These are phyloP conservation scores for Sylvia borin DNA, from an alignment of 2,797 vertebrate species.

Conservation along the genomic window DNA sequence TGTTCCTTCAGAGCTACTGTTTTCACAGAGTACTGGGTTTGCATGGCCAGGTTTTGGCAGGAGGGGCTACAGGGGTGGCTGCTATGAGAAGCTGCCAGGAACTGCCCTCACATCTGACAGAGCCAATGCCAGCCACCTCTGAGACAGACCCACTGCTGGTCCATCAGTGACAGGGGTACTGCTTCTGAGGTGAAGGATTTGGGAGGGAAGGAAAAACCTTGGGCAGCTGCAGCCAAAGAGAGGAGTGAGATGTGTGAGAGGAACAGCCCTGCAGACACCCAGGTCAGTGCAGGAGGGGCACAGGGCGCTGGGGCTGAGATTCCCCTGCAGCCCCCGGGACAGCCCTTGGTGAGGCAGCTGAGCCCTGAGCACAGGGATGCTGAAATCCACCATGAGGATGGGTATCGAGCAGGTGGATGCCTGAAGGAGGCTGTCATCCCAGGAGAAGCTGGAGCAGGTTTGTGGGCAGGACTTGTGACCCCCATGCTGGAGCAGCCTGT, in stretches of 20 bases:
- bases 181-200: background rate
- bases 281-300: background rate
- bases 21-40: background rate
- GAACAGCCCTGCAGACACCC: background rate
- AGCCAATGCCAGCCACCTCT: background rate
- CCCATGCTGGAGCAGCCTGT: background rate
- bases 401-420: background rate
- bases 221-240: background rate
- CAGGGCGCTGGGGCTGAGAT: background rate
- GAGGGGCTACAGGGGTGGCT: background rate
- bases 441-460: background rate
- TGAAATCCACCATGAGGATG: background rate
- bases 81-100: background rate
- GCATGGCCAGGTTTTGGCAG: background rate
- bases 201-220: background rate
- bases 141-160: accelerated
- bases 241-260: background rate
- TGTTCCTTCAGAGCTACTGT: background rate
- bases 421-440: background rate
- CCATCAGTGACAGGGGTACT: background rate
- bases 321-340: background rate
- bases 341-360: background rate
- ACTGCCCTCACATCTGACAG: accelerated
- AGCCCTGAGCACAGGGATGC: background rate
- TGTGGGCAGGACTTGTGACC: background rate